Percentiles rank a stretch among this genome's conserved stretches.
phyloP scores from a whole-genome alignment of 2,888 invertebrate species.

The Troides aeacus region DNA sequence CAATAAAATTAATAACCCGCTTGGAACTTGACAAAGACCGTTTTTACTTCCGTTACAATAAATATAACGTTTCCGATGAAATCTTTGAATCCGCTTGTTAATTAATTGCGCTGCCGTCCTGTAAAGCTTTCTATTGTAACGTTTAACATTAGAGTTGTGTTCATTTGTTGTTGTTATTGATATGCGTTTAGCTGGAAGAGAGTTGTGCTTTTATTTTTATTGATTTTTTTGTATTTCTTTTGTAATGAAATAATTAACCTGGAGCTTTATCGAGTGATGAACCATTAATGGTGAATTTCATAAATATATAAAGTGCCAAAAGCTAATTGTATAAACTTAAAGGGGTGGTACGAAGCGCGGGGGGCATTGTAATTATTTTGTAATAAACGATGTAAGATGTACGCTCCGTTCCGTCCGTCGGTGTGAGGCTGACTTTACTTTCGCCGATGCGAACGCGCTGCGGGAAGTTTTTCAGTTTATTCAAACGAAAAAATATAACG shows the following conservation, averaged over 20 bases:
- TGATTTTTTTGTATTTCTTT: too few relatives aligned
- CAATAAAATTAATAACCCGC: constrained; percentile 40
- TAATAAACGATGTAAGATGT: constrained; percentile 41
- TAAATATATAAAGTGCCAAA: constrained; percentile 30
- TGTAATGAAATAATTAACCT: constrained; percentile 1
- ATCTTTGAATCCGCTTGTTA: constrained; percentile 35
- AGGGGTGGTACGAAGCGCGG: constrained; percentile 18
- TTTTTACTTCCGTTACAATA: constrained; percentile 9
- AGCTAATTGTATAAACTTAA: constrained; percentile 29
- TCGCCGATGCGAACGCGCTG: constrained; percentile 38
- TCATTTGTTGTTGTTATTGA: background rate
- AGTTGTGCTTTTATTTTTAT: too few relatives aligned
- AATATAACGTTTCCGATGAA: background rate
- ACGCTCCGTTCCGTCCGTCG: constrained; percentile 58
- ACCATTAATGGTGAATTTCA: constrained; percentile 3
- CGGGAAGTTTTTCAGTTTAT: background rate
- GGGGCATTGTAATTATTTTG: background rate
- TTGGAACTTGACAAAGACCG: background rate
- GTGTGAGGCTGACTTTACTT: constrained; percentile 49
- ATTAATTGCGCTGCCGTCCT: constrained; percentile 56
- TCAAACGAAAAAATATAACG: too few relatives aligned
- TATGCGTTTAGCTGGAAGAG: background rate
- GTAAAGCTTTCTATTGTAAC: constrained; percentile 35
- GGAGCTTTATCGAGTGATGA: constrained; percentile 15
- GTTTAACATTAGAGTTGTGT: constrained; percentile 23